A percentile compares a stretch with the other conserved stretches of the same genome.
Evolutionary conservation across 2,113 vertebrate genomes (phyloP).

Genomic region (Microtus richardsoni): DNA sequence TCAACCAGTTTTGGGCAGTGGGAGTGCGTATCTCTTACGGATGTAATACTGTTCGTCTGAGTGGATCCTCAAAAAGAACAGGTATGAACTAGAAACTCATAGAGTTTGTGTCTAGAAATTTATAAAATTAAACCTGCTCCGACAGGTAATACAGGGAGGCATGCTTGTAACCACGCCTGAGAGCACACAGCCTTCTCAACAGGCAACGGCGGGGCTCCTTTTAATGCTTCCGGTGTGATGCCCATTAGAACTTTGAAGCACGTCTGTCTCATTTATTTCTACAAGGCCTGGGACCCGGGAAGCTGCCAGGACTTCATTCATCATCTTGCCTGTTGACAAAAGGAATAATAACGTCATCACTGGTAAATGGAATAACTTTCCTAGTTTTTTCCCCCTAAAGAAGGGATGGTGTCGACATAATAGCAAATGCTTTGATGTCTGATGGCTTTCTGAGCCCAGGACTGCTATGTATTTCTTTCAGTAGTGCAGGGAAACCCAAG

Average conservation of each 20-base stretch:
- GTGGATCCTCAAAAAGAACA: constrained; percentile 86
- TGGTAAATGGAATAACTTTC: constrained; percentile 82
- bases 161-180: constrained; percentile 82
- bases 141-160: constrained; percentile 87
- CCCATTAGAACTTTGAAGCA: constrained; percentile 83
- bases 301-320: constrained; percentile 87
- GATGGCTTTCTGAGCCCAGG: constrained; percentile 41
- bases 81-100: constrained; percentile 88
- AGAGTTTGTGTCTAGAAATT: constrained; percentile 90
- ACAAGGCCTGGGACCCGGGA: constrained; percentile 86
- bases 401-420: constrained; percentile 73
- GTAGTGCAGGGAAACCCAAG: not conserved
- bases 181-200: constrained; percentile 85
- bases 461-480: constrained; percentile 3
- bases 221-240: constrained; percentile 86
- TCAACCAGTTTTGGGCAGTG: constrained; percentile 84
- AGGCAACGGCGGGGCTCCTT: constrained; percentile 85
- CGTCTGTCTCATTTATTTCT: constrained; percentile 87
- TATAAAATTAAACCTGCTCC: constrained; percentile 91
- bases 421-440: constrained; percentile 65
- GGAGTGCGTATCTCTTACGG: constrained; percentile 83
- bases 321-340: constrained; percentile 91
- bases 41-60: constrained; percentile 86
- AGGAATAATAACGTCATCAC: constrained; percentile 91
- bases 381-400: constrained; percentile 72